Evolutionary conservation across 2,888 invertebrate species (phyloP).

Genomic region (Caenorhabditis macrosperma): DNA sequence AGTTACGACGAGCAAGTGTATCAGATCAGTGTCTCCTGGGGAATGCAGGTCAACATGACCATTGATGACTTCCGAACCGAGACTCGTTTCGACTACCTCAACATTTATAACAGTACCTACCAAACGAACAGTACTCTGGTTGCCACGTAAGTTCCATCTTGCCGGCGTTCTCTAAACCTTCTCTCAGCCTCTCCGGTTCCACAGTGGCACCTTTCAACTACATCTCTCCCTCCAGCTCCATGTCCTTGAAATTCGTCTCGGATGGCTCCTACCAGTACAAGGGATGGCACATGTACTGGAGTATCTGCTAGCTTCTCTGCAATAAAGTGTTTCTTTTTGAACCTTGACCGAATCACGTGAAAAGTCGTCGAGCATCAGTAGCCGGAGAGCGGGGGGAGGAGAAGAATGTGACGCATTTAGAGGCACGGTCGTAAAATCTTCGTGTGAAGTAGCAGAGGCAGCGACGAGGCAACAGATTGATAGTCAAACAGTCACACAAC

Average conservation of each 20-base stretch:
- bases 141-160: conserved; percentile 28
- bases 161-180: background rate
- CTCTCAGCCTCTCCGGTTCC: conserved; percentile 44
- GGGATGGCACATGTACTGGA: conserved; percentile 50
- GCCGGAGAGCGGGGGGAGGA: background rate
- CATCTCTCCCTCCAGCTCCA: conserved; percentile 37
- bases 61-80: conserved; percentile 54
- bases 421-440: conserved; percentile 45
- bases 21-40: conserved; percentile 36
- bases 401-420: conserved; percentile 4
- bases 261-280: conserved; percentile 42
- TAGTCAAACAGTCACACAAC: conserved; percentile 15
- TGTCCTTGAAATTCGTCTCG: conserved; percentile 48
- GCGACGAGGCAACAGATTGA: background rate
- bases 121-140: conserved; percentile 24
- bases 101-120: conserved; percentile 38
- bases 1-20: conserved; percentile 49
- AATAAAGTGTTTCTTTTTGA: background rate
- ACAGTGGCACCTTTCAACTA: conserved; percentile 40
- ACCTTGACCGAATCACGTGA: background rate
- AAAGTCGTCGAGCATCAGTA: too few relatives aligned
- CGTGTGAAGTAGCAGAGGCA: conserved; percentile 16
- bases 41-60: conserved; percentile 47
- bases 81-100: conserved; percentile 29
- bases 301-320: conserved; percentile 8